A percentile compares a stretch with the other conserved stretches of the same genome.
These are phyloP conservation scores for Hypanus sabinus DNA, from an alignment of 2,113 vertebrate species.

Conservation along the genomic window DNA sequence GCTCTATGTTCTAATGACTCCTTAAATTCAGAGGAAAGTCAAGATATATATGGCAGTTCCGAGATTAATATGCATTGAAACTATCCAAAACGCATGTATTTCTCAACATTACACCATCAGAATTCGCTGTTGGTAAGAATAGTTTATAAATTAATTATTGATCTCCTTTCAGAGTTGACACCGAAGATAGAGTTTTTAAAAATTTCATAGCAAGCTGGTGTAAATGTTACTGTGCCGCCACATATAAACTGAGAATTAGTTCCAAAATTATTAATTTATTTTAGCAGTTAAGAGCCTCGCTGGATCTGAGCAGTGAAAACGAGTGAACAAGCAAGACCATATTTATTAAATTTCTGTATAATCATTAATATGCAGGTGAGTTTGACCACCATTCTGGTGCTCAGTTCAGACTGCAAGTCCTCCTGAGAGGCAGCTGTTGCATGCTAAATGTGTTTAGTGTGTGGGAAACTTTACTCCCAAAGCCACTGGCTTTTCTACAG, in stretches of 20 bases:
- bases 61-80: not conserved
- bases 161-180: not conserved
- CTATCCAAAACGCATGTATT: not conserved
- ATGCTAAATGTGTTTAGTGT: not conserved
- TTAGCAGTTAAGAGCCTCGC: not conserved
- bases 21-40: not conserved
- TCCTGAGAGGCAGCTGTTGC: not conserved
- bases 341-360: not conserved
- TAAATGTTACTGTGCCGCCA: not conserved
- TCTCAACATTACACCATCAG: not conserved
- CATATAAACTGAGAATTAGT: not conserved
- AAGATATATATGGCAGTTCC: not conserved
- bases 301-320: not conserved
- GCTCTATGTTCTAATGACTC: not conserved
- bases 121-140: not conserved
- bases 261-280: not conserved
- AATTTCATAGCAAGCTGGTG: not conserved
- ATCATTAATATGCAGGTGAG: not conserved
- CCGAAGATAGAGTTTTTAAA: not conserved
- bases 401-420: not conserved
- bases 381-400: not conserved
- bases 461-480: not conserved
- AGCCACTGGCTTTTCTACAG: not conserved
- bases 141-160: not conserved
- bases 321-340: not conserved